phyloP scores from a whole-genome alignment of 2,797 vertebrate species.

The Australoheros facetus region DNA sequence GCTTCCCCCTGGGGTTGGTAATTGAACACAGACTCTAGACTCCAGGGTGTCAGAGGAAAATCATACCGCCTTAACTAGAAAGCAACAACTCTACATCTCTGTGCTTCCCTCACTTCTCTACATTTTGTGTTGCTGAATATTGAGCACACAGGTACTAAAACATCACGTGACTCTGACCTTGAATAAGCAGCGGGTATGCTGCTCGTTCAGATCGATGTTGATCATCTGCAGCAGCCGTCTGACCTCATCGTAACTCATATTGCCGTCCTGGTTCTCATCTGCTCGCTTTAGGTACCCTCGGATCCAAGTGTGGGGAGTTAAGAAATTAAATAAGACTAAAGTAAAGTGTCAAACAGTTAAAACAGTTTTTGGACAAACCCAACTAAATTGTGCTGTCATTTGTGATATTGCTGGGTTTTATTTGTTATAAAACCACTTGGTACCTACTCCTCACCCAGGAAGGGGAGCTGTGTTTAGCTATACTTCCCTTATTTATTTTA shows the following conservation, averaged over 20 bases:
- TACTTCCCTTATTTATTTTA: not conserved
- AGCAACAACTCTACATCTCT: not conserved
- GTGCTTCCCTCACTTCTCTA: not conserved
- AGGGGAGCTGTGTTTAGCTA: not conserved
- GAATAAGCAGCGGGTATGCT: constrained; percentile 88
- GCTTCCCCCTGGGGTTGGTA: constrained; percentile 34
- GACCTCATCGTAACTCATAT: constrained; percentile 95
- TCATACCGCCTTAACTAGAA: not conserved
- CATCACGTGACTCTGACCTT: constrained; percentile 82
- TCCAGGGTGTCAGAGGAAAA: constrained; percentile 32
- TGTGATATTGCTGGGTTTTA: not conserved
- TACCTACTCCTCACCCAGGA: not conserved
- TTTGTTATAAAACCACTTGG: not conserved
- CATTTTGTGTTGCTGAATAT: not conserved
- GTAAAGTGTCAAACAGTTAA: not conserved
- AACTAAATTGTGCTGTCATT: not conserved
- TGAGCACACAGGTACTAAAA: not conserved
- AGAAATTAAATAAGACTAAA: constrained; percentile 64
- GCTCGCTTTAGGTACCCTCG: constrained; percentile 88
- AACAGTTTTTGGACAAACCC: not conserved
- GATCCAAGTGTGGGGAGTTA: constrained; percentile 88
- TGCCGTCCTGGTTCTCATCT: constrained; percentile 92
- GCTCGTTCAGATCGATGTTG: constrained; percentile 93
- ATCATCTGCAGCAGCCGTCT: constrained; percentile 92
- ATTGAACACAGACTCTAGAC: constrained; percentile 58